Evolutionary conservation across 1,140 invertebrate genomes (phyloP), one percentile per base, ranked within the genome.

Genomic region (Maconellicoccus hirsutus): DNA sequence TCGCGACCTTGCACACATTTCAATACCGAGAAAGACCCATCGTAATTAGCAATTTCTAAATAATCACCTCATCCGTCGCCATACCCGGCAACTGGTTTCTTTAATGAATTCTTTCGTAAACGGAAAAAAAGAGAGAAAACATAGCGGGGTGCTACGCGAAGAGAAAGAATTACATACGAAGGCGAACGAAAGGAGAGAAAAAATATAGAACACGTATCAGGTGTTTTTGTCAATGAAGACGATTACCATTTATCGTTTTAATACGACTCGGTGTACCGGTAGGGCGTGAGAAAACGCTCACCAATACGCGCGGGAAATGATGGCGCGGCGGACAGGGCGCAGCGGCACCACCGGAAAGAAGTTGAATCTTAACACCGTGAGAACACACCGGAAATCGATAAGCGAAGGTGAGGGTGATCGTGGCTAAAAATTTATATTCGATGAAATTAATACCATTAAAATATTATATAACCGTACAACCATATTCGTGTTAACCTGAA

Each of bases 151-250:
- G 29, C 29, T 33, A n/a, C 0, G 4, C 3, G 52, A 27, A 72
- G 21, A 72, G 71, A 69, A 25, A 72, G 61, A 72, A 59, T 69
- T n/a, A 72, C 22, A 69, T 27, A 72, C 42, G 42, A 52, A 8
- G 42, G 52, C 69, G 70, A 70, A 26, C n/a, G 26, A 70, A n/a
- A 23, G 22, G 69, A 63, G 33, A 70, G 59, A 69, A 52, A 59
- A 27, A 22, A 70, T 26, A 19, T 26, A 71, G 70, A 27, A 23
- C 33, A 26, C 38, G 70, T 42, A 6, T 26, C 70, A 42, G 42
- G 42, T 52, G 42, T 52, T 52, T 52, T 52, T 66, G 61, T 66
- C 22, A 66, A 26, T 66, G 61, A 52, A 52, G 42, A 52, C 42
- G 42, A 52, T 52, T 52, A 52, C 42, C 42, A 52, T 52, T 16